Evolutionary conservation across 2,113 vertebrate species (phyloP), one percentile per base, ranked within the genome.

Genomic region (Onychostoma macrolepis): DNA sequence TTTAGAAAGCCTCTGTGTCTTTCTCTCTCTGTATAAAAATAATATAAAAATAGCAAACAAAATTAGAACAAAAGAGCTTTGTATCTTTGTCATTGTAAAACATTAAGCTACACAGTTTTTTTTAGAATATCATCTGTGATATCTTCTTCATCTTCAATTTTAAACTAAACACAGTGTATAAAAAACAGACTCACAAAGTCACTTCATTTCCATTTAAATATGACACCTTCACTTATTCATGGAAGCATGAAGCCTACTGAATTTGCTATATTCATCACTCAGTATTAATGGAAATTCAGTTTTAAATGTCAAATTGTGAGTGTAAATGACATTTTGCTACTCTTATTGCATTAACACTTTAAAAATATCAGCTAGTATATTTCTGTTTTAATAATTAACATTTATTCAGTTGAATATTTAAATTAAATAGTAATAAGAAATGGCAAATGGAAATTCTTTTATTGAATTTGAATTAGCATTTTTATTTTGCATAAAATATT

Each of bases 261-360:
- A 67, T 13, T 67, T 33, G 65, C 65, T 33, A 17, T 67, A 67
- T 33, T 67, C 65, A 33, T 33, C 65, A 19, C 28, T 33, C 5
- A 33, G 28, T 67, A 17, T 17, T 30, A 17, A 67, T 67, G 65
- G 6, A 67, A 67, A 67, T 67, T 17, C 28, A 17, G 28, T 33
- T 67, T 67, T 67, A 30, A 67, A 67, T 67, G 28, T 33, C 65
- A 67, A 30, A 67, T 67, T 67, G 63, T 67, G 63, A 67, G 28
- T 67, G 28, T 33, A 69, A 69, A 69, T 19, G 15, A 69, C 15
- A 69, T 69, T 69, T 69, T 36, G 30, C 65, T 69, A 33, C 30
- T 69, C 3, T 69, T 69, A 36, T 69, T 69, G 15, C 63, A 67
- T 67, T 6, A 67, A 30, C 26, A 69, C 28, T 8, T 19, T 19